Base-by-base conservation (phyloP, 1,140 invertebrate genomes). In the Drosophila santomea region DNA sequence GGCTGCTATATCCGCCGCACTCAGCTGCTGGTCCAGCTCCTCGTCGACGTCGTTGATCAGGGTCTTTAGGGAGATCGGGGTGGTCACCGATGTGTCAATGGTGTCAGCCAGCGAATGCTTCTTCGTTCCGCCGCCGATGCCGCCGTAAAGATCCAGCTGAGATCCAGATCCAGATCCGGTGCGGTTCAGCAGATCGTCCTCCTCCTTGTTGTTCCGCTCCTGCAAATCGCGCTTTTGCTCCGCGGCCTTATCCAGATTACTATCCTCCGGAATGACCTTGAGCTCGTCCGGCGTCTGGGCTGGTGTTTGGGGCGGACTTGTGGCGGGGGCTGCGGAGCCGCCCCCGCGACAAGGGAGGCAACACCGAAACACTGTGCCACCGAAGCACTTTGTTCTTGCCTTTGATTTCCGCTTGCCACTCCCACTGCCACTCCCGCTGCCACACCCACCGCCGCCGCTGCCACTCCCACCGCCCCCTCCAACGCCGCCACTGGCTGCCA, bases 281-380 rank as follows among this genome's bases (percentile, higher is more conserved):
- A 74, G 61, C 69, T 84, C 89, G 72, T 91, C 85, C 74, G 80
- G 74, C 78, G 82, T 74, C 56, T 73, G 80, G 63, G 74, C 83
- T 52, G 91, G 89, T 56, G 91, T 91, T 81, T 86, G 81, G 73
- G 91, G 90, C 81, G 91, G 90, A 89, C 92, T 92, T 92, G 92
- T 92, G 78, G 92, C 93, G 93, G 93, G 93, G 93, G 94, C 93
- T 93, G 93, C 92, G 93, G 93, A 94, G 93, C 90, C 90, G 90
- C 94, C 94, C 94, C 94, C 94, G 93, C 94, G 94, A 94, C 94
- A 94, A 94, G 94, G 94, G 93, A 94, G 93, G 93, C 94, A 94
- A 93, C 94, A 94, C 93, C 94, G 94, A 94, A 94, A 94, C 93
- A 94, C 93, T 93, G 94, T 94, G 89, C 94, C 93, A 92, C 91